Evolutionary conservation across 2,888 invertebrate genomes (phyloP).

Genomic region (Eueremaeus valkanovi): DNA sequence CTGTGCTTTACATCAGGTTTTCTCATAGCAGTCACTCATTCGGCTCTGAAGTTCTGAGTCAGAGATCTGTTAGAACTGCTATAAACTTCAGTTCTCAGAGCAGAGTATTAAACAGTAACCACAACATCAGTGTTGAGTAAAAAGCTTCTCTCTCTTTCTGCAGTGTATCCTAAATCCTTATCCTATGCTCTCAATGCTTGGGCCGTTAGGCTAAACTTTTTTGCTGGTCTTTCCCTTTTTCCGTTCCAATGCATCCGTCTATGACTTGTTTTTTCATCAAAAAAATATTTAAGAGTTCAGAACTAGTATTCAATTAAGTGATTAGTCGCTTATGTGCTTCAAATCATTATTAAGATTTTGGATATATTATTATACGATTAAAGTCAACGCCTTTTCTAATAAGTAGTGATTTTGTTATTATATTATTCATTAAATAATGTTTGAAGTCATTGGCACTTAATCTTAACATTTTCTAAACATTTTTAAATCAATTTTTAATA

Average conservation of each 20-base stretch:
- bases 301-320: neutral
- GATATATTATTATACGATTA: neutral
- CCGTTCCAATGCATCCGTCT: slow-evolving; percentile 18
- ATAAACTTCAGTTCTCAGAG: neutral
- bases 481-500: no score
- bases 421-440: neutral
- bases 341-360: no score
- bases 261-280: neutral
- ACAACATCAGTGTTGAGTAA: neutral
- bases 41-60: no score
- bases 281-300: neutral
- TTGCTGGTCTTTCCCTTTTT: slow-evolving; percentile 3
- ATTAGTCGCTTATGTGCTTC: neutral
- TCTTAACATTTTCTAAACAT: neutral
- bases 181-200: neutral
- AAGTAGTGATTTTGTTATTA: neutral
- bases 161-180: neutral
- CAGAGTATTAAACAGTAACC: neutral
- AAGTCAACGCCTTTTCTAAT: slow-evolving; percentile 1
- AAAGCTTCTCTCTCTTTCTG: neutral
- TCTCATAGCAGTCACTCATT: slow-evolving; percentile 1
- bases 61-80: no score
- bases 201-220: neutral
- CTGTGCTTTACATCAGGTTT: neutral
- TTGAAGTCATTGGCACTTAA: slow-evolving; percentile 9